Evolutionary conservation across 2,888 invertebrate genomes (phyloP), one percentile per base, ranked within the genome.

Genomic region (Apotomis capreana): DNA sequence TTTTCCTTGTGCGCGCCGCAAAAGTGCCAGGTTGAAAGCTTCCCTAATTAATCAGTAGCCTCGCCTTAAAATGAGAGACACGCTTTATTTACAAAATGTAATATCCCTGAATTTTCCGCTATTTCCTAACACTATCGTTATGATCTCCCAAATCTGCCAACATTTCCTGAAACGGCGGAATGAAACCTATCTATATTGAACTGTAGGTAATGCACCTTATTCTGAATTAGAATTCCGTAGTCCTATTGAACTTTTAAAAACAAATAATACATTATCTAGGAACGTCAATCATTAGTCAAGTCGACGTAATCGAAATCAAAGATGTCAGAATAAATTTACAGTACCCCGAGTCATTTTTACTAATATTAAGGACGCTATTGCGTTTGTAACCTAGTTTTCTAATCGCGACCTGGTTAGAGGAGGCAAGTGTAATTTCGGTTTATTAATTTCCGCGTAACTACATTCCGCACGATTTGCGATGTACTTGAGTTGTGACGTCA

Each of bases 391-490:
- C 87, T 83, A 87, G 80, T 88, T 88, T 84, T 77, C 80, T 81
- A 79, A 84, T 80, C 80, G 77, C 81, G 85, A 80, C 85, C 85
- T 82, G 82, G 81, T 86, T 84, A 79, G 80, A 83, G 78, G 80
- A 83, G 88, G 91, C 89, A 89, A 87, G 85, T 83, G 83, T 88
- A 85, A 88, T 88, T 88, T 87, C 78, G 81, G 83, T 85, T 87
- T 85, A 88, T 87, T 91, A 90, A 90, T 90, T 90, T 90, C 89
- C 89, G 84, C 83, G 85, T 87, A 81, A 81, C 80, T 80, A 84
- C 83, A 85, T 86, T 84, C 82, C 81, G 81, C 83, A 84, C 84
- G 85, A 82, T 84, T 86, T 81, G 76, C 84, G 83, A 84, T 85
- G 84, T 79, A 79, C 80, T 80, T 78, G 82, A 77, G 78, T 78